Evolutionary conservation across 2,888 invertebrate species (phyloP).

Genomic region (Sphecodes monilicornis): DNA sequence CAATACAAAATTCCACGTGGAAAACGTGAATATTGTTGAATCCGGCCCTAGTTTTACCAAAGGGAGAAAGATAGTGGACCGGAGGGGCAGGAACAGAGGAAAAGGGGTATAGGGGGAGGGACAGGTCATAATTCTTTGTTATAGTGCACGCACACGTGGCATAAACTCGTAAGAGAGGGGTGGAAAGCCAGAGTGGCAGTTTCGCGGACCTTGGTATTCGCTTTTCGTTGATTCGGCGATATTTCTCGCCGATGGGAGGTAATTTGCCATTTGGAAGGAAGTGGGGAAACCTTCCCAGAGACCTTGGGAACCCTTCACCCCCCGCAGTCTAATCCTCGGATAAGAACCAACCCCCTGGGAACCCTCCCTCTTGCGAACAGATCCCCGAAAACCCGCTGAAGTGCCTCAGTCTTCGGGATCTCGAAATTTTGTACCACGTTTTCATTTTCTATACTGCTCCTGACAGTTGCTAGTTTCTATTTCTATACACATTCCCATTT

Average conservation of each 20-base stretch:
- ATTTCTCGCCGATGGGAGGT: slow-evolving; percentile 63
- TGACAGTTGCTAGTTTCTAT: too few species aligned
- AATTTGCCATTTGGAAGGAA: slow-evolving; percentile 52
- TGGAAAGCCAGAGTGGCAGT: slow-evolving; percentile 32
- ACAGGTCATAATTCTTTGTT: neutral
- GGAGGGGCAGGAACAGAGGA: neutral
- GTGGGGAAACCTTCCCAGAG: neutral
- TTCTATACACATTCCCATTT: too few species aligned
- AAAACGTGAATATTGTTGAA: too few species aligned
- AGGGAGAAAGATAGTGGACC: neutral
- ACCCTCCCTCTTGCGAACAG: neutral
- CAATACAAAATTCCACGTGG: neutral
- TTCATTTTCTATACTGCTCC: too few species aligned
- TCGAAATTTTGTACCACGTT: neutral
- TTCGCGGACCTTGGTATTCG: slow-evolving; percentile 52
- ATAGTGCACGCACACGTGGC: neutral
- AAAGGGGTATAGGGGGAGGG: neutral
- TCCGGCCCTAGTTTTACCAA: neutral
- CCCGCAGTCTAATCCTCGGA: neutral
- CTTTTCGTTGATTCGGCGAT: slow-evolving; percentile 69
- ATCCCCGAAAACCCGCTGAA: neutral
- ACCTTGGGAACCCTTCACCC: neutral
- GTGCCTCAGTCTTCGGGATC: too few species aligned
- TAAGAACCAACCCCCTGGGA: neutral
- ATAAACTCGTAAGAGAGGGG: slow-evolving; percentile 45